Base-by-base conservation (phyloP, 1,140 invertebrate genomes). In the Drosophila bipectinata region DNA sequence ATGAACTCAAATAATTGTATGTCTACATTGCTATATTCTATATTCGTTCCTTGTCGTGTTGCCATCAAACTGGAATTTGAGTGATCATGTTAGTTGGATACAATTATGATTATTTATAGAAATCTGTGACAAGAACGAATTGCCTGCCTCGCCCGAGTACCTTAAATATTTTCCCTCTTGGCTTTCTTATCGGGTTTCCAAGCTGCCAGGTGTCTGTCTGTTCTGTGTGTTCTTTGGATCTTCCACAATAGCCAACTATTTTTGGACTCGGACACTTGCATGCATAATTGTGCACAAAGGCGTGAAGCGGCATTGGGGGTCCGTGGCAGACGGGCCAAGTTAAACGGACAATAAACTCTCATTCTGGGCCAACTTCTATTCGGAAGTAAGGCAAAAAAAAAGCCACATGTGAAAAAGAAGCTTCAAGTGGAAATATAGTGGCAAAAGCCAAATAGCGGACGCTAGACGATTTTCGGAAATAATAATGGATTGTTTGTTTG, bases 231-330 rank as follows among this genome's bases (percentile, higher is more conserved):
- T 15, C 41, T 44, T 44, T 7, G 63, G 48, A 37, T 60, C 53
- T 49, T 56, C 69, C 58, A 87, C 81, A 85, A 85, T 59, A 78
- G 73, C 62, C 14, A 54, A 74, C 81, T 85, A 85, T 85, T 85
- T 87, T 85, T 75, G 82, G 81, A 60, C 69, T 85, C 71, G 68
- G 74, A 74, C 81, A 85, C 82, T 74, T 87, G 81, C 81, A 81
- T 87, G 82, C 82, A 87, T 80, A 85, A 85, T 87, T 87, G 82
- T 85, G 78, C 82, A 78, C 74, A 87, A 87, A 87, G 77, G 82
- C 82, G 82, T 85, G 78, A 85, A 85, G 82, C 37, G 41, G 53
- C 41, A 44, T 44, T 18, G 41, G 41, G 41, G 41, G 41, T 44
- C 41, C 6, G 41, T 44, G 48, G 21, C 64, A 34, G 51, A 69